Conservation (phyloP, 2,888 invertebrate species). For the Agrenia bidenticulata region DNA sequence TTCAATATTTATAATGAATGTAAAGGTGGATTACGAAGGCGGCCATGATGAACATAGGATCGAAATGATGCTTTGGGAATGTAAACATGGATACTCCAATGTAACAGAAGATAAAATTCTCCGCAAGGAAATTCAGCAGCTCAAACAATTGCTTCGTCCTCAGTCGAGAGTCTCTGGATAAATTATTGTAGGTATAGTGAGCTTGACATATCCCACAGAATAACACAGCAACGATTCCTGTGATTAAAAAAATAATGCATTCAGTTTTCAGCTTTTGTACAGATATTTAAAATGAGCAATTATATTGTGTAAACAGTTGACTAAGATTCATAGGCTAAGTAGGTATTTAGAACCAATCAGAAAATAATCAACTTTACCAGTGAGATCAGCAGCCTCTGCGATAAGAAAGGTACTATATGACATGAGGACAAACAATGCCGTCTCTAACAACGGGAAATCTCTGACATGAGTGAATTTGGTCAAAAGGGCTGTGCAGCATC, state of each 20-base stretch:
- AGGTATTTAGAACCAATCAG: no score
- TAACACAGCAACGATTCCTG: conserved; percentile 91
- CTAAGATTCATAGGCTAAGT: no score
- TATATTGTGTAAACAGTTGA: neutral
- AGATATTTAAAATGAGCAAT: neutral
- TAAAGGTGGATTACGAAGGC: conserved; percentile 77
- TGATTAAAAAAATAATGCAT: neutral
- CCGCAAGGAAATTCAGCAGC: conserved; percentile 90
- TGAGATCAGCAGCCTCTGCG: conserved; percentile 93
- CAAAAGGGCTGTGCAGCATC: conserved; percentile 84
- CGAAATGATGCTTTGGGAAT: conserved; percentile 91
- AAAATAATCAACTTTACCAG: no score
- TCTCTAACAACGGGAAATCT: conserved; percentile 93
- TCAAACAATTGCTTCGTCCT: conserved; percentile 91
- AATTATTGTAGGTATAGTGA: conserved; percentile 96
- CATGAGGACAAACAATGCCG: conserved; percentile 94
- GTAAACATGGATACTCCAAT: conserved; percentile 99
- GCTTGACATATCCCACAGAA: conserved; percentile 99
- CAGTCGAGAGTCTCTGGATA: conserved; percentile 80
- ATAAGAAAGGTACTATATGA: conserved; percentile 96
- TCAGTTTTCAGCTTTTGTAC: neutral
- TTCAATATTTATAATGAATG: no score
- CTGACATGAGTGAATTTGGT: conserved; percentile 92
- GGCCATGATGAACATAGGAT: conserved; percentile 84
- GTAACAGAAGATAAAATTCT: conserved; percentile 97